A percentile compares a stretch with the other conserved stretches of the same genome.
Conservation (phyloP, 2,888 invertebrate genomes). For the Gandaritis pyraliata region DNA sequence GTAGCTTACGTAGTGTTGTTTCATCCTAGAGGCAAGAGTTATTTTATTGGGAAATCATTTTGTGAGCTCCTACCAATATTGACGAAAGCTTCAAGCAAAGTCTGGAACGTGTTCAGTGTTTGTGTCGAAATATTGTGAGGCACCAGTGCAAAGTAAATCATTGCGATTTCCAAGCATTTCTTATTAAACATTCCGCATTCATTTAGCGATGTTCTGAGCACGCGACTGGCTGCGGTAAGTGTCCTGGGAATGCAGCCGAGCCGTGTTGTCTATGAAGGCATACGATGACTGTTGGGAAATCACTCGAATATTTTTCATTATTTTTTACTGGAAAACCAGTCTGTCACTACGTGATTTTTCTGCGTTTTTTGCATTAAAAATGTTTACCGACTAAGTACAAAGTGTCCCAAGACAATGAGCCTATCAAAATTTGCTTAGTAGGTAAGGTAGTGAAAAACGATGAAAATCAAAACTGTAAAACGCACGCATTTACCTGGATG, state of each 20-base stretch:
- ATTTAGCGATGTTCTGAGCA: constrained; percentile 1
- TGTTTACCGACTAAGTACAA: too few relatives aligned
- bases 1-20: neutral
- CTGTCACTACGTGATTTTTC: neutral
- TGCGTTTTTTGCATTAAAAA: neutral
- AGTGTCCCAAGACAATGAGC: too few relatives aligned
- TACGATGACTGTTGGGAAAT: neutral
- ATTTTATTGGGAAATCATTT: neutral
- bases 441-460: too few relatives aligned
- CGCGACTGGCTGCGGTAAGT: constrained; percentile 1
- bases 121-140: constrained; percentile 1
- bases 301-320: neutral
- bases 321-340: neutral
- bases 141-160: constrained; percentile 3
- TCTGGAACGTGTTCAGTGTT: neutral
- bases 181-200: constrained; percentile 7
- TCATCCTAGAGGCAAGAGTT: neutral
- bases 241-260: constrained; percentile 1
- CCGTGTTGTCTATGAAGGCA: constrained; percentile 2
- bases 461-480: too few relatives aligned
- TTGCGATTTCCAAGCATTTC: neutral
- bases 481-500: too few relatives aligned
- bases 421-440: too few relatives aligned
- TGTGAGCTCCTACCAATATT: neutral
- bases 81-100: neutral